These are phyloP conservation scores for Lophius americanus DNA, from an alignment of 2,797 vertebrate species.

Conservation along the genomic window DNA sequence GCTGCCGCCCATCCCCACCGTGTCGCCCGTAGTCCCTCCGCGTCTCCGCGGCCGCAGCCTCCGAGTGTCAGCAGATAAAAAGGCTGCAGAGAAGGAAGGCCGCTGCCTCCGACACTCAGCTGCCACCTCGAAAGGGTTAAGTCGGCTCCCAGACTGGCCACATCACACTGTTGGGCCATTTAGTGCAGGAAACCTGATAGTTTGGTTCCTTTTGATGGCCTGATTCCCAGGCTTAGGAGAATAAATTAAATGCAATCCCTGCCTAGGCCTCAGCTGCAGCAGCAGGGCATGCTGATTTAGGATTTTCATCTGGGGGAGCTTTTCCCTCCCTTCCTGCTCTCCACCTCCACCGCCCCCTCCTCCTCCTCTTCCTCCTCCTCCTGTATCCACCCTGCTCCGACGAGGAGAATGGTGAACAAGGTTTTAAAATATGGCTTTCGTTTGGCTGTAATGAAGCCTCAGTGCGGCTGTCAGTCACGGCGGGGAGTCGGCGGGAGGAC, in stretches of 20 bases:
- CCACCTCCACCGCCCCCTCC: conserved; percentile 24
- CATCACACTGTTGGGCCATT: conserved; percentile 74
- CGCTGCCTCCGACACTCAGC: conserved; percentile 24
- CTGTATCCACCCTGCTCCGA: conserved; percentile 19
- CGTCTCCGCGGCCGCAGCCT: conserved; percentile 11
- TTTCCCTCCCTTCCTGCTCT: conserved; percentile 82
- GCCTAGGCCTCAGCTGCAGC: conserved; percentile 86
- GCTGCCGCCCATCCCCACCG: conserved; percentile 17
- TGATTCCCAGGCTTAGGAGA: conserved; percentile 88
- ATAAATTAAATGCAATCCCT: conserved; percentile 91
- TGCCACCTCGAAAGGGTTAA: conserved; percentile 71
- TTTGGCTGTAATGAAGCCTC: conserved; percentile 85
- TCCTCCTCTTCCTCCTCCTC: conserved; percentile 1
- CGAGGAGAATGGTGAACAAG: conserved; percentile 44
- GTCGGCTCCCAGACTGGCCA: conserved; percentile 66
- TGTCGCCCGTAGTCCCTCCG: conserved; percentile 15
- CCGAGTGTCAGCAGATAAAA: conserved; percentile 26
- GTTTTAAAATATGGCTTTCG: conserved; percentile 48
- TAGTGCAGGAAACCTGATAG: conserved; percentile 84
- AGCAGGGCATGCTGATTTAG: conserved; percentile 90
- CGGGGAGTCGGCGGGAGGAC: conserved; percentile 9
- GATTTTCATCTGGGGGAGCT: conserved; percentile 92
- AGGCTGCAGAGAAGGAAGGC: conserved; percentile 23
- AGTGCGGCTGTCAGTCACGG: conserved; percentile 76
- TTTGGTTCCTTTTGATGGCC: conserved; percentile 85